These are phyloP conservation scores for Alethe diademata DNA, from an alignment of 2,113 vertebrate genomes.

Conservation along the genomic window DNA sequence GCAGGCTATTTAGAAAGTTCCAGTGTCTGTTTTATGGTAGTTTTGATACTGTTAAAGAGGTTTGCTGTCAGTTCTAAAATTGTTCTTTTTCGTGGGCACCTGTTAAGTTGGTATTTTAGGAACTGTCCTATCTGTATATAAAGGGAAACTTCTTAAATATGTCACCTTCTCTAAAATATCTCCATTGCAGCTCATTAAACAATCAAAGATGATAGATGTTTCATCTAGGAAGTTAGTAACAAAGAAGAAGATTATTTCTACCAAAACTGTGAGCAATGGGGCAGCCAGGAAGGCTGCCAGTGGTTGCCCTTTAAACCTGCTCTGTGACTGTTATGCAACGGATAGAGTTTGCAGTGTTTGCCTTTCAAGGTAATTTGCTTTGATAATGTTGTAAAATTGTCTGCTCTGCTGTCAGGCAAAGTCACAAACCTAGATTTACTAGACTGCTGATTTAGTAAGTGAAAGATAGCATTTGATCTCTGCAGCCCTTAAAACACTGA, in stretches of 20 bases:
- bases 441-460: background rate
- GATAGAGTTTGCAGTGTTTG: conserved; percentile 93
- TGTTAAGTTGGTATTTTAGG: background rate
- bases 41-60: background rate
- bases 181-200: conserved; percentile 78
- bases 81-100: background rate
- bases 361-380: conserved; percentile 86
- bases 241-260: conserved; percentile 73
- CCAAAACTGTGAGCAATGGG: conserved; percentile 65
- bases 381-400: conserved; percentile 30
- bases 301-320: conserved; percentile 68
- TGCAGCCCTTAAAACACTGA: background rate
- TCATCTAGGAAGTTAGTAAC: conserved; percentile 72
- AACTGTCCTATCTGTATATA: background rate
- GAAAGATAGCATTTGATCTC: background rate
- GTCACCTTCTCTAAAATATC: conserved; percentile 18
- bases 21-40: background rate
- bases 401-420: background rate
- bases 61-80: background rate
- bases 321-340: conserved; percentile 87
- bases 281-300: conserved; percentile 70
- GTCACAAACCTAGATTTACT: conserved; percentile 19
- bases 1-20: background rate
- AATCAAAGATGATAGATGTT: conserved; percentile 75
- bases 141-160: conserved; percentile 5